A percentile compares a stretch with the other conserved stretches of the same genome.
phyloP scores from a whole-genome alignment of 2,113 vertebrate genomes.

The Setophaga petechia region DNA sequence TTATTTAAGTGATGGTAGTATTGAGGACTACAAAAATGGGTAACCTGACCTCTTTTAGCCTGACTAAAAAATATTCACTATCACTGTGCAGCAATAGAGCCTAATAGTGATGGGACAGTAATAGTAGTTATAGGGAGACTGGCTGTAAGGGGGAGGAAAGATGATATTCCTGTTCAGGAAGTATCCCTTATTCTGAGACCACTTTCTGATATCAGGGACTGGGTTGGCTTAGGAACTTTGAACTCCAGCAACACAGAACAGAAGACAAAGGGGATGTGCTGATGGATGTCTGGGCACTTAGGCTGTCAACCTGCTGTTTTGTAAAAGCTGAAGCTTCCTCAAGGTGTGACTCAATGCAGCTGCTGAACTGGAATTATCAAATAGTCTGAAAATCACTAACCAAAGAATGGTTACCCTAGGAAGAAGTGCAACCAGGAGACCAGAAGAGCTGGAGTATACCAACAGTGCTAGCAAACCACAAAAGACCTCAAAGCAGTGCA shows the following conservation, averaged over 20 bases:
- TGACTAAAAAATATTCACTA: not conserved
- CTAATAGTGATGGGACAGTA: not conserved
- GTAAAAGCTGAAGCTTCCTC: not conserved
- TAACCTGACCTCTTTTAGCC: not conserved
- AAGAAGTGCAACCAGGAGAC: not conserved
- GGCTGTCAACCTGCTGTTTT: not conserved
- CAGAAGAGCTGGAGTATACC: not conserved
- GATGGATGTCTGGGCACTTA: not conserved
- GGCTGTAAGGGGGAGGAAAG: not conserved
- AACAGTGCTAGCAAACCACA: not conserved
- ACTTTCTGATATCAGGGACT: not conserved
- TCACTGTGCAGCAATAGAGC: not conserved
- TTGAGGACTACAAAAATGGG: not conserved
- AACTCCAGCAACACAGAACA: not conserved
- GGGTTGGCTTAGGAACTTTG: not conserved
- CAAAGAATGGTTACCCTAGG: not conserved
- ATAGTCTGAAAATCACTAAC: not conserved
- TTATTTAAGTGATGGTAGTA: not conserved
- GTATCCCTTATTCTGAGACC: not conserved
- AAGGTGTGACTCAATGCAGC: not conserved
- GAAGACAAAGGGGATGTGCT: not conserved
- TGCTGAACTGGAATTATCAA: not conserved
- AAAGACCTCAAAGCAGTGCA: not conserved
- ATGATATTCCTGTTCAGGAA: not conserved
- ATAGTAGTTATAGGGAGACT: not conserved